Percentiles rank a stretch among this genome's conserved stretches.
Evolutionary conservation across 2,113 vertebrate genomes (phyloP).

Genomic region (Bos taurus): DNA sequence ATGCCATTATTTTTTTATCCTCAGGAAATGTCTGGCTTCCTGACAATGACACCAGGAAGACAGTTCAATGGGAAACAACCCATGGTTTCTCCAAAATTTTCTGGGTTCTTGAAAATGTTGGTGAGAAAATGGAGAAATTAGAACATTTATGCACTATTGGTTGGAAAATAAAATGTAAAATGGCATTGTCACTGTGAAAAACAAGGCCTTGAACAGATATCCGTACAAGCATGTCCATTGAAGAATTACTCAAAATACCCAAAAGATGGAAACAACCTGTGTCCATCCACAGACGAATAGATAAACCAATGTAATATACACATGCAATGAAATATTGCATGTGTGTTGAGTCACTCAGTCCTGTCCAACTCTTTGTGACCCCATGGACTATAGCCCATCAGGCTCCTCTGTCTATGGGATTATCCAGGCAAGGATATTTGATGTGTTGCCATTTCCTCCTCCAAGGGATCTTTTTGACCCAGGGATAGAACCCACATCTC

Average conservation of each 20-base stretch:
- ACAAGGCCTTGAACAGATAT: not conserved
- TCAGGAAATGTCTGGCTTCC: not conserved
- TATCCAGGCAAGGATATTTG: too few species aligned
- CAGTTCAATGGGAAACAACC: not conserved
- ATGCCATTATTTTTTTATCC: not conserved
- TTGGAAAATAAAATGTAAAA: not conserved
- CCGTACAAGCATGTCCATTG: not conserved
- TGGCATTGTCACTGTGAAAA: not conserved
- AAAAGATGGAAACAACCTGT: not conserved
- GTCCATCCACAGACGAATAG: not conserved
- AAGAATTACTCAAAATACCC: not conserved
- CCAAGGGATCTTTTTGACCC: too few species aligned
- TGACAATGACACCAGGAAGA: not conserved
- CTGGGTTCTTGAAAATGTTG: not conserved
- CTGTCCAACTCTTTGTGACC: too few species aligned
- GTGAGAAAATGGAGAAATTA: not conserved
- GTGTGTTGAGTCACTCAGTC: not conserved
- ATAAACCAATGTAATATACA: not conserved
- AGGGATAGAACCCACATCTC: too few species aligned
- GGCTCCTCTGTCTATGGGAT: too few species aligned
- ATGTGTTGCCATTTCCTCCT: too few species aligned
- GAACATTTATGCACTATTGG: not conserved
- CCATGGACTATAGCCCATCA: rapidly evolving
- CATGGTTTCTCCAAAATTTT: not conserved
- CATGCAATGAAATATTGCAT: not conserved